Base-by-base conservation (phyloP, 1,140 invertebrate species). In the Drosophila orosa region DNA sequence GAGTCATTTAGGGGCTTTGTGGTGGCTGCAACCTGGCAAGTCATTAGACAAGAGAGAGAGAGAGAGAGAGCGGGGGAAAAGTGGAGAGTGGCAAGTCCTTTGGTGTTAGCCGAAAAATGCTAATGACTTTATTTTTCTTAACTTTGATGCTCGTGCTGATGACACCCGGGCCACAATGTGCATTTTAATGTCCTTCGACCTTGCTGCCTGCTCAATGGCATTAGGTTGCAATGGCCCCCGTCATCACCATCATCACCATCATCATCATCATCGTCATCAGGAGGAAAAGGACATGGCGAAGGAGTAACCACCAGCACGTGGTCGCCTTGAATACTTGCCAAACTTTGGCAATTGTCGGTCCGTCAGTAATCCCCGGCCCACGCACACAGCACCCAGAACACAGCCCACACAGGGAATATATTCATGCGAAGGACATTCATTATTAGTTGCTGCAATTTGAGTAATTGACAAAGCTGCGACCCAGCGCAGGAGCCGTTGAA, bases 111-210 rank as follows among this genome's bases (percentile, higher is more conserved):
- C 83, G 60, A 87, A 89, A 85, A 77, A 87, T 87, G 84, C 83
- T 87, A 87, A 87, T 87, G 84, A 87, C 83, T 87, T 87, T 87
- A 89, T 87, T 83, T 87, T 83, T 83, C 84, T 83, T 69, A 80
- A 89, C 84, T 82, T 68, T 82, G 75, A 68, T 69, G 75, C 48
- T 48, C 59, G 37, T 54, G 60, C 54, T 69, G 71, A 57, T 62
- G 69, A 42, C 33, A 52, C 54, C 69, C 42, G 42, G 33, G 22
- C 66, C 77, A 80, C 84, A 87, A 79, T 89, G 67, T 87, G 83
- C 83, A 87, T 89, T 87, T 89, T 89, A 89, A 87, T 87, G 84
- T 78, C 84, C 67, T 48, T 35, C 65, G 54, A 57, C 63, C 66
- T 54, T 31, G 44, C 44, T 44, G n/a, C 44, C 31, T 17, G 19